Evolutionary conservation across 2,113 vertebrate species (phyloP), one percentile per base, ranked within the genome.

Genomic region (Vanacampus margaritifer): DNA sequence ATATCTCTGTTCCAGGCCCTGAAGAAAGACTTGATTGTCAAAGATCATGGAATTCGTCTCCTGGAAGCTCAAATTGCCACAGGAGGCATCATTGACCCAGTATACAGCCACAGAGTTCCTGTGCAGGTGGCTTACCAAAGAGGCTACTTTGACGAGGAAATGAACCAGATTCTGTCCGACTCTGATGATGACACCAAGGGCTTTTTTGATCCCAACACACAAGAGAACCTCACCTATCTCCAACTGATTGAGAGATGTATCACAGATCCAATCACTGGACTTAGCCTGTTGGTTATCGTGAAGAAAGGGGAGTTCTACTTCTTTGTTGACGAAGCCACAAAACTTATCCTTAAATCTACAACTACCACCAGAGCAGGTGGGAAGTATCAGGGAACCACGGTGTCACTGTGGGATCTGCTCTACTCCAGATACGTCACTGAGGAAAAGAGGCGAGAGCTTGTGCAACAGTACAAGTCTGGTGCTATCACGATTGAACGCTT

Each of bases 401-500:
- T 93, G 46, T 89, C 93, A 0, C 0, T 93, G 46, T 95, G 93
- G 94, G 91, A 94, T 43, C 59, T 94, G 0, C 89, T 95, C 1
- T 89, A 89, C 0, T 95, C 93, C 1, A 79, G 83, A 35, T 94
- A 94, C 35, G 64, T 95, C 60, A 88, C 87, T 0, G 83, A 91
- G 60, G 71, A 86, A 1, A 91, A 85, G 32, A 91, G 69, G 64
- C 87, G 83, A 46, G 88, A 92, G 0, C 79, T 95, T 0, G 75
- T 94, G 8, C 68, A 78, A 60, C 71, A 87, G 63, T 92, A 83
- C 80, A 86, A 78, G 59, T 83, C 79, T 74, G 83, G 50, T 37
- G 78, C 85, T 63, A 43, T 94, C 32, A 91, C 81, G 0, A 79
- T 82, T 45, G 86, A 91, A 14, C 48, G 37, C 11, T 73, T 86